phyloP scores from a whole-genome alignment of 2,113 vertebrate species.

The Vulpes lagopus region DNA sequence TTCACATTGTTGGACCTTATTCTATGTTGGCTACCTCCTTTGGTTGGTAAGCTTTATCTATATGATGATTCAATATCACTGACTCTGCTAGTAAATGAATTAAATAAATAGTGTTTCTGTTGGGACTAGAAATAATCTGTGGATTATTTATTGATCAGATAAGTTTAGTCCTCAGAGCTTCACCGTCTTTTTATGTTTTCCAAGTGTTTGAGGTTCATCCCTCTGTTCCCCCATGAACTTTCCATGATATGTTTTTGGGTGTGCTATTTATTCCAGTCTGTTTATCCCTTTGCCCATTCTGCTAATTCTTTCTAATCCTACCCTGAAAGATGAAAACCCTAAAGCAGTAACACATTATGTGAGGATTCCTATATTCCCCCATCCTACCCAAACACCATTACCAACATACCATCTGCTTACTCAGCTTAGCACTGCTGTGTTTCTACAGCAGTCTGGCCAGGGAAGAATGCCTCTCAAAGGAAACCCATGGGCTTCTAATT shows the following conservation, averaged over 20 bases:
- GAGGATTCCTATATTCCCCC: background rate
- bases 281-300: background rate
- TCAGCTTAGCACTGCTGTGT: background rate
- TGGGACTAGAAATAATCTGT: background rate
- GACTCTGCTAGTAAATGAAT: background rate
- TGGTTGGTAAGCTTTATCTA: background rate
- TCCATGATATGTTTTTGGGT: background rate
- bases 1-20: background rate
- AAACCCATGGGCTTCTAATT: background rate
- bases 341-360: fast-evolving
- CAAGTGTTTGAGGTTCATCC: background rate
- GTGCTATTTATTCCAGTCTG: background rate
- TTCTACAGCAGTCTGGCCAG: background rate
- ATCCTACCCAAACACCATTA: background rate
- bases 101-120: background rate
- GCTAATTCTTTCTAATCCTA: background rate
- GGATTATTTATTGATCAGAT: background rate
- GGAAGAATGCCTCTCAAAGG: background rate
- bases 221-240: background rate
- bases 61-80: background rate
- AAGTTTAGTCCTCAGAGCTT: background rate
- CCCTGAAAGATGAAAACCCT: background rate
- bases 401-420: background rate
- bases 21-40: background rate
- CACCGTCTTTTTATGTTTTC: background rate